Conservation (phyloP, 2,113 vertebrate species). For the Daubentonia madagascariensis region DNA sequence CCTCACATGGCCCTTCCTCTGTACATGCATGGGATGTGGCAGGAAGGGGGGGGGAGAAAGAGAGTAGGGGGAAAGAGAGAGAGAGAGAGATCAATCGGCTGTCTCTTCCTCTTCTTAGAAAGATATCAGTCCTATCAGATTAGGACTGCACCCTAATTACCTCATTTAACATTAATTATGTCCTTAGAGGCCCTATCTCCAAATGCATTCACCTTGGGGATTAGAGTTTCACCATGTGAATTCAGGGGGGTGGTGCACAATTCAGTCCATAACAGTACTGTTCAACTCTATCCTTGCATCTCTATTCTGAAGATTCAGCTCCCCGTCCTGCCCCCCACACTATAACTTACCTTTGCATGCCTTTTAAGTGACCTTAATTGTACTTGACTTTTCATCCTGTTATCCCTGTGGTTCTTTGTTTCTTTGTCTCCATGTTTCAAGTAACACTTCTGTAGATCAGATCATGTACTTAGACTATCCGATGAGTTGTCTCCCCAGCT, state of each 20-base stretch:
- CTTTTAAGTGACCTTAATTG: neutral
- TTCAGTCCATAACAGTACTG: neutral
- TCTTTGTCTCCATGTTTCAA: neutral
- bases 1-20: neutral
- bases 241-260: neutral
- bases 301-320: neutral
- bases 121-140: neutral
- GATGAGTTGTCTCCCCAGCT: neutral
- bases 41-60: neutral
- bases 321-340: neutral
- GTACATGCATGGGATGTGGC: no score
- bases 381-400: neutral
- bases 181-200: neutral
- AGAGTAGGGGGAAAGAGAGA: neutral
- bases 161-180: neutral
- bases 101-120: neutral
- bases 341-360: neutral
- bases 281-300: neutral
- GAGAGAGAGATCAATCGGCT: neutral
- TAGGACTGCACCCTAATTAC: neutral
- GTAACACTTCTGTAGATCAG: neutral
- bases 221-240: neutral
- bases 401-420: neutral
- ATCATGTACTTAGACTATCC: neutral
- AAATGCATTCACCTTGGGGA: neutral